phyloP scores from a whole-genome alignment of 2,113 vertebrate genomes.

The Carassius auratus region DNA sequence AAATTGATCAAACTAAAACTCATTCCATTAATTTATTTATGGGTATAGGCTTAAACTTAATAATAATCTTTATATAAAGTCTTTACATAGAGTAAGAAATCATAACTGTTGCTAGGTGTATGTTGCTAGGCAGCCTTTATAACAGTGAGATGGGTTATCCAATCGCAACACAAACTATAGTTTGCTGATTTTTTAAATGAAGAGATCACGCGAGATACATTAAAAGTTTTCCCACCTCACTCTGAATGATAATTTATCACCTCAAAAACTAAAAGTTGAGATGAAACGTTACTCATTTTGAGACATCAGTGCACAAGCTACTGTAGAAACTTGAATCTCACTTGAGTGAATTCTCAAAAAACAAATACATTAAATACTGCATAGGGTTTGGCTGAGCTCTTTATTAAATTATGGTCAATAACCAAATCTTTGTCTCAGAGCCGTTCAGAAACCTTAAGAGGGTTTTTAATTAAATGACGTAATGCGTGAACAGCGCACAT shows the following conservation, averaged over 20 bases:
- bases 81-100: constrained; percentile 30
- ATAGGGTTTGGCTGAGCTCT: constrained; percentile 27
- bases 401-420: constrained; percentile 35
- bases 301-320: not conserved
- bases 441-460: constrained; percentile 66
- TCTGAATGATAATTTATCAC: not conserved
- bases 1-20: constrained; percentile 36
- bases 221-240: not conserved
- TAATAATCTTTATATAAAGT: constrained; percentile 12
- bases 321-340: not conserved
- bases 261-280: not conserved
- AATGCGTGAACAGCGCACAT: constrained; percentile 67
- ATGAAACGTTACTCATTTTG: not conserved
- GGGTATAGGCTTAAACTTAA: not conserved
- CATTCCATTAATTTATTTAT: constrained; percentile 26
- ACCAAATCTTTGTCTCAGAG: constrained; percentile 20
- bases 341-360: not conserved
- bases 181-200: not conserved
- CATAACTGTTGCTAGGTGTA: not conserved
- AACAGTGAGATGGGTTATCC: not conserved
- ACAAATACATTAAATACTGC: constrained; percentile 18
- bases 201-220: not conserved
- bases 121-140: constrained; percentile 53
- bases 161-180: constrained; percentile 19
- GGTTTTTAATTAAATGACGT: constrained; percentile 58